phyloP scores from a whole-genome alignment of 2,113 vertebrate species.

The Neogale vison region DNA sequence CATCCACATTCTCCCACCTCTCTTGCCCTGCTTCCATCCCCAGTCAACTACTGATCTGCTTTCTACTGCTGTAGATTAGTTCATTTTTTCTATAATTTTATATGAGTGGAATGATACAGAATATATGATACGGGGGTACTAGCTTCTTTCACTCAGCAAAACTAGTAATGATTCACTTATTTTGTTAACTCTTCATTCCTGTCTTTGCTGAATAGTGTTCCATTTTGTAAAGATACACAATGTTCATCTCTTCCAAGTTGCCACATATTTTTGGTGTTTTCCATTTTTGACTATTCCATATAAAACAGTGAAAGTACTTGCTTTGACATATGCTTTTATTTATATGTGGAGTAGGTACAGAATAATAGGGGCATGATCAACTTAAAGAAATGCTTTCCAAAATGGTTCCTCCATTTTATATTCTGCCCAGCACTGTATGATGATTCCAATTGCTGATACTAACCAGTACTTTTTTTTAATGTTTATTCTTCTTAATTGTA shows the following conservation, averaged over 20 bases:
- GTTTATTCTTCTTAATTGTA: background rate
- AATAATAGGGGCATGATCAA: background rate
- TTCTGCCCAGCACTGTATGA: background rate
- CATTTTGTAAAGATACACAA: background rate
- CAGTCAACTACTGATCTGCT: background rate
- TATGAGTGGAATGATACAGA: background rate
- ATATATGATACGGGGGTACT: background rate
- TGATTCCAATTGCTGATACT: background rate
- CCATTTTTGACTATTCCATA: background rate
- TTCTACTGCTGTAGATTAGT: background rate
- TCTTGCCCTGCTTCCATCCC: background rate
- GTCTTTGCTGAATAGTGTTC: background rate
- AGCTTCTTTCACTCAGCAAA: background rate
- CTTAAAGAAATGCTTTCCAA: background rate
- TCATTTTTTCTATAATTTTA: background rate
- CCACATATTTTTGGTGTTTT: background rate
- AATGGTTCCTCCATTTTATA: background rate
- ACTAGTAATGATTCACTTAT: background rate
- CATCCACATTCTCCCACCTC: background rate
- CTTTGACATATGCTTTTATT: background rate
- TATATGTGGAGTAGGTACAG: background rate
- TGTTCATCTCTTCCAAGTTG: background rate
- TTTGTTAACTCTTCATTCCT: background rate
- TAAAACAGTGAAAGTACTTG: background rate
- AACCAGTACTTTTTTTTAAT: background rate